Evolutionary conservation across 1,140 invertebrate genomes (phyloP).

Genomic region (Copidosoma floridanum): DNA sequence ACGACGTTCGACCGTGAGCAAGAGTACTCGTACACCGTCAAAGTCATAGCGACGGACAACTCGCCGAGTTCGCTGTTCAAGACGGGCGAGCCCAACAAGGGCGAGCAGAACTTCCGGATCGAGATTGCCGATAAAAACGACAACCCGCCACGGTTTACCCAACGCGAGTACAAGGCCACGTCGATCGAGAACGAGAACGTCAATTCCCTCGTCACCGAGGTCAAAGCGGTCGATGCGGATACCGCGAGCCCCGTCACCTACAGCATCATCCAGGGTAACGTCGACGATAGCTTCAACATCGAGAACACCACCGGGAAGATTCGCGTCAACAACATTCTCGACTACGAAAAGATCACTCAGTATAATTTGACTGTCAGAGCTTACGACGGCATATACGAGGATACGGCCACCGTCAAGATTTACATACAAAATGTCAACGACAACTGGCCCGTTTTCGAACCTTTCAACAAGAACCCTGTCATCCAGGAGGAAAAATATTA

Average conservation of each 20-base stretch:
- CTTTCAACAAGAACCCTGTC: slow-evolving; percentile 65
- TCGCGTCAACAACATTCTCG: slow-evolving; percentile 71
- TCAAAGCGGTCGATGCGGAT: slow-evolving; percentile 77
- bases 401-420: slow-evolving; percentile 73
- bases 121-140: slow-evolving; percentile 91
- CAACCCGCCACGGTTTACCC: slow-evolving; percentile 78
- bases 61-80: slow-evolving; percentile 74
- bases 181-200: slow-evolving; percentile 81
- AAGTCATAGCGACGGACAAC: slow-evolving; percentile 81
- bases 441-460: slow-evolving; percentile 74
- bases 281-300: slow-evolving; percentile 74
- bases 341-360: slow-evolving; percentile 80
- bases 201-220: slow-evolving; percentile 76
- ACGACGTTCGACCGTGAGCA: slow-evolving; percentile 78
- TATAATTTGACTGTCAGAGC: slow-evolving; percentile 76
- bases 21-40: slow-evolving; percentile 77
- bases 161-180: slow-evolving; percentile 71
- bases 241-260: slow-evolving; percentile 79
- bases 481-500: slow-evolving; percentile 69
- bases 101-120: slow-evolving; percentile 76
- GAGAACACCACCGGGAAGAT: slow-evolving; percentile 78
- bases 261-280: slow-evolving; percentile 76
- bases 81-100: slow-evolving; percentile 68
- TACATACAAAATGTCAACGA: slow-evolving; percentile 82
- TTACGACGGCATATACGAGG: slow-evolving; percentile 75